These are phyloP conservation scores for Peromyscus nudipes DNA, from an alignment of 2,797 vertebrate genomes.

Conservation along the genomic window DNA sequence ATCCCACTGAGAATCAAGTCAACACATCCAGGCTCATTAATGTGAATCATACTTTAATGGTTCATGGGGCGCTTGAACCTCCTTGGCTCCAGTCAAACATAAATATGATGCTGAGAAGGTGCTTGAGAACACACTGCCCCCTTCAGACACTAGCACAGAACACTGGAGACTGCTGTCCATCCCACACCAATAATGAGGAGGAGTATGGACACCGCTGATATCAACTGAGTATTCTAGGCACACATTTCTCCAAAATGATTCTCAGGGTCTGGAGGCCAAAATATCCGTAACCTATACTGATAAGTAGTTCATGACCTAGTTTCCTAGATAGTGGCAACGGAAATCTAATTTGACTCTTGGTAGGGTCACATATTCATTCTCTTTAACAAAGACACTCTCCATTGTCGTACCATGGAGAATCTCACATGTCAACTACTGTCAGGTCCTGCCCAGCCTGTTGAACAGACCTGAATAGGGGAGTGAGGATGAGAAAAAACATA, in stretches of 20 bases:
- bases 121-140: neutral
- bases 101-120: accelerated
- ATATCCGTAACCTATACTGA: neutral
- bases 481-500: no score
- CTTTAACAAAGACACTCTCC: neutral
- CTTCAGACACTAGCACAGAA: neutral
- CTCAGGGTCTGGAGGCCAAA: no score
- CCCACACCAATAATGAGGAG: accelerated
- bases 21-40: neutral
- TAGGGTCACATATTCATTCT: no score
- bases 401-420: no score
- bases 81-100: no score
- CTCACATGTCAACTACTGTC: neutral
- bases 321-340: accelerated
- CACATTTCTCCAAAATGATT: neutral
- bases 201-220: neutral
- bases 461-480: no score
- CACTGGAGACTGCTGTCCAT: neutral
- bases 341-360: no score
- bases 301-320: no score
- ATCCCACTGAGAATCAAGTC: neutral
- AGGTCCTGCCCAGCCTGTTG: no score
- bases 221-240: neutral
- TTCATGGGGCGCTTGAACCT: no score
- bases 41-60: neutral